Percentiles rank a stretch among this genome's conserved stretches.
phyloP scores from a whole-genome alignment of 2,113 vertebrate genomes.

The Pedetes capensis region DNA sequence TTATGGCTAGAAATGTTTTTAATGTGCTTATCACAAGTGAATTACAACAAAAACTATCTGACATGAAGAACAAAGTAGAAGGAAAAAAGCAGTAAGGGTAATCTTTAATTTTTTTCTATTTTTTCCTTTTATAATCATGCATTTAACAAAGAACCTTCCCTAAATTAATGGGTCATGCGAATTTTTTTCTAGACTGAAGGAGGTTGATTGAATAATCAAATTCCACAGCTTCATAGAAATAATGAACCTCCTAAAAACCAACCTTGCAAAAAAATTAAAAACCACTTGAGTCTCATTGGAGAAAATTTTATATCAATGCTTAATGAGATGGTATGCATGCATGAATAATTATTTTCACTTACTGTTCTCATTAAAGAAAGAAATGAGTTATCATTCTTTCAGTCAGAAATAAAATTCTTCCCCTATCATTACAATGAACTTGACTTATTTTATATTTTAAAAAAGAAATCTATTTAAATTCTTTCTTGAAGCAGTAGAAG shows the following conservation, averaged over 20 bases:
- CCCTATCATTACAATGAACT: constrained; percentile 75
- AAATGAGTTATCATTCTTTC: constrained; percentile 73
- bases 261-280: constrained; percentile 66
- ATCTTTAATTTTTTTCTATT: background rate
- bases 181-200: constrained; percentile 73
- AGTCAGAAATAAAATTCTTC: constrained; percentile 71
- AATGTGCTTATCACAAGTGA: background rate
- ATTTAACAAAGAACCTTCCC: constrained; percentile 67
- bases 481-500: constrained; percentile 48
- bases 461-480: constrained; percentile 53
- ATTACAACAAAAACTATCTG: background rate
- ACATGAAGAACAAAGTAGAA: constrained; percentile 17
- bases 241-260: constrained; percentile 76
- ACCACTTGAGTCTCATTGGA: constrained; percentile 74
- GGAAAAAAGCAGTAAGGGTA: background rate
- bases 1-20: background rate
- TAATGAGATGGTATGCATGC: constrained; percentile 80
- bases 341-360: constrained; percentile 83
- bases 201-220: constrained; percentile 82
- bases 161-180: constrained; percentile 78
- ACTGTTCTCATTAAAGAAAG: constrained; percentile 77
- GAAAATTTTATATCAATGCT: constrained; percentile 74
- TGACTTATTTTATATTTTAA: constrained; percentile 72
- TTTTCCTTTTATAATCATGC: constrained; percentile 65
- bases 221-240: constrained; percentile 78